These are phyloP conservation scores for Mycteria americana DNA, from an alignment of 2,797 vertebrate species.

Conservation along the genomic window DNA sequence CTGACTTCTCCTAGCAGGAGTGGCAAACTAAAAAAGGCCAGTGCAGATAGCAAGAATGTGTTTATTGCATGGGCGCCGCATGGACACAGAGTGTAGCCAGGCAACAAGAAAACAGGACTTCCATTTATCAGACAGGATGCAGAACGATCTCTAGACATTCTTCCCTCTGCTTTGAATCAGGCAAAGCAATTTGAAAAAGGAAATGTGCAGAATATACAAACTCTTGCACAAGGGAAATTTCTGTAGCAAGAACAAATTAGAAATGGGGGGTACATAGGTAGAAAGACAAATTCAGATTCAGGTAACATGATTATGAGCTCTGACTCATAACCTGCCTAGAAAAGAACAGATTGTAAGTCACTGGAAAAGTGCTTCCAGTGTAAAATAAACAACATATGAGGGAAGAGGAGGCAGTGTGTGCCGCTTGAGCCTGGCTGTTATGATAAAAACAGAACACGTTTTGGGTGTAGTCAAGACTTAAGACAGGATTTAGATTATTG, in stretches of 20 bases:
- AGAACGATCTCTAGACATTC: neutral
- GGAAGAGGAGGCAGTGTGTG: neutral
- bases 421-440: neutral
- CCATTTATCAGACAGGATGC: neutral
- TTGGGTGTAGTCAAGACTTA: neutral
- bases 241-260: neutral
- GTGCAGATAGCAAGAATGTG: neutral
- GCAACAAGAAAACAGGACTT: conserved; percentile 1
- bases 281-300: neutral
- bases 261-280: neutral
- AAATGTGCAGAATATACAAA: neutral
- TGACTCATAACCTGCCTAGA: neutral
- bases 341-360: neutral
- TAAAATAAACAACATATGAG: neutral
- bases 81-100: neutral
- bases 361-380: conserved; percentile 2
- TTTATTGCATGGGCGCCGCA: neutral
- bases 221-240: neutral
- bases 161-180: neutral
- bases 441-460: neutral
- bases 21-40: neutral
- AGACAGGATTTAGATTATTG: neutral
- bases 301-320: neutral
- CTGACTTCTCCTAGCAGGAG: neutral
- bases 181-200: neutral